Evolutionary conservation across 2,888 invertebrate genomes (phyloP).

Genomic region (Ischnura elegans): DNA sequence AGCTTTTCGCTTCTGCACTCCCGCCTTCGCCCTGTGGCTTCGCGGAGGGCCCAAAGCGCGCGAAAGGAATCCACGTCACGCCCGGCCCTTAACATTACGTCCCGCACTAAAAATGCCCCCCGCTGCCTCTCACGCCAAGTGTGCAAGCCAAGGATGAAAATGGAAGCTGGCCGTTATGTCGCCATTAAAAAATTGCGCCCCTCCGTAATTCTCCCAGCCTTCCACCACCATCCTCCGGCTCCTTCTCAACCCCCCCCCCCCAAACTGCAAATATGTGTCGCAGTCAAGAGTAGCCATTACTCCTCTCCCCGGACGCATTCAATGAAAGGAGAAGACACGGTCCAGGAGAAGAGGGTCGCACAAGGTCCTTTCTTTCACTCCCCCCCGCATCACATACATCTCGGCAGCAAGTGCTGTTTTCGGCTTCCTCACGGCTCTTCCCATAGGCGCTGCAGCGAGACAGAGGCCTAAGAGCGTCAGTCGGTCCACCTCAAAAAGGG

Average conservation of each 20-base stretch:
- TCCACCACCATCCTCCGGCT: neutral
- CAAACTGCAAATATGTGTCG: neutral
- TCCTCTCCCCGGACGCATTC: neutral
- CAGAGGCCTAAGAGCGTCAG: neutral
- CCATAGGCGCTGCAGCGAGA: neutral
- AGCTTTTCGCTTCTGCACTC: neutral
- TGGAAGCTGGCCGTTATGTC: neutral
- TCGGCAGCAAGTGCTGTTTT: neutral
- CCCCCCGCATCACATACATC: too few relatives aligned
- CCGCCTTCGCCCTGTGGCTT: neutral
- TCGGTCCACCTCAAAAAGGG: neutral
- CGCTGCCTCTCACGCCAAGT: neutral
- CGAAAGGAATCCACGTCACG: neutral
- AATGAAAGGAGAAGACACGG: neutral
- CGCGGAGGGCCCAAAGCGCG: neutral
- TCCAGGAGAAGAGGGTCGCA: neutral
- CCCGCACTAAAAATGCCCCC: neutral
- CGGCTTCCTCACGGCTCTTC: neutral
- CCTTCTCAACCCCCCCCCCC: neutral
- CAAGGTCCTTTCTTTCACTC: too few relatives aligned
- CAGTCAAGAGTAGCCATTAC: neutral
- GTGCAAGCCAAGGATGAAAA: neutral
- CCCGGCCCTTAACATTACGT: neutral
- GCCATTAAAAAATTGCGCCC: neutral
- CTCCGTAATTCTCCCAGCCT: too few relatives aligned